Evolutionary conservation across 2,888 invertebrate genomes (phyloP), one percentile per base, ranked within the genome.

Genomic region (Ophioninae sp.): DNA sequence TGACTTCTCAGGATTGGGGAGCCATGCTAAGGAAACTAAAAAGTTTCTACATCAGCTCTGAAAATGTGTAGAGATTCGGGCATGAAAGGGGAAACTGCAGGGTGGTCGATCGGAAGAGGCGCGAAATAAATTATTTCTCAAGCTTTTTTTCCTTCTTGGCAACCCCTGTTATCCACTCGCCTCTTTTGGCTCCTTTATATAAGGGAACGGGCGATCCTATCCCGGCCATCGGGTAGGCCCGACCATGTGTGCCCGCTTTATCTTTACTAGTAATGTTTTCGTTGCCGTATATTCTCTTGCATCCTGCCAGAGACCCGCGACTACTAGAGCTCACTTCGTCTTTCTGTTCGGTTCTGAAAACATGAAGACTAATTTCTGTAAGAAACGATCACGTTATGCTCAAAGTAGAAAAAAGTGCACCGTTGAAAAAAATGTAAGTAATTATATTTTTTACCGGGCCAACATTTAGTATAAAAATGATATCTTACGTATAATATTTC

Each of bases 71-170:
- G 30, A 30, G 1, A 30, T 30, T 30, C 30, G 3, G 30, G 30
- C 30, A 30, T 30, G 30, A 3, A 30, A 30, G 30, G 30, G 30
- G 30, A 3, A 30, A 30, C 30, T 30, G 3, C 30, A 30, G 30
- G 1, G 30, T 30, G 30, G 3, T 30, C 30, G 1, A 30, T 30
- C 3, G 30, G 3, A 30, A 30, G 30, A 30, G 30, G 30, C 30
- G 30, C 30, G 30, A 2, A 30, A 30, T 30, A 30, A n/a, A n/a
- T 59, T 70, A 70, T 70, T 79, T 82, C 65, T 70, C 37, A 61
- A 77, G n/a, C 20, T 77, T 59, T 64, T 74, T 23, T 30, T 44
- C 67, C 69, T 69, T 50, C 23, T 41, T n/a, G 17, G 5, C 44
- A 5, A 20, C 39, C 62, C 41, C 2, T 44, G 41, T 44, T 56